Base-by-base conservation (phyloP, 53 echinoderm and acorn worm species). In the Zoroaster sp. region DNA sequence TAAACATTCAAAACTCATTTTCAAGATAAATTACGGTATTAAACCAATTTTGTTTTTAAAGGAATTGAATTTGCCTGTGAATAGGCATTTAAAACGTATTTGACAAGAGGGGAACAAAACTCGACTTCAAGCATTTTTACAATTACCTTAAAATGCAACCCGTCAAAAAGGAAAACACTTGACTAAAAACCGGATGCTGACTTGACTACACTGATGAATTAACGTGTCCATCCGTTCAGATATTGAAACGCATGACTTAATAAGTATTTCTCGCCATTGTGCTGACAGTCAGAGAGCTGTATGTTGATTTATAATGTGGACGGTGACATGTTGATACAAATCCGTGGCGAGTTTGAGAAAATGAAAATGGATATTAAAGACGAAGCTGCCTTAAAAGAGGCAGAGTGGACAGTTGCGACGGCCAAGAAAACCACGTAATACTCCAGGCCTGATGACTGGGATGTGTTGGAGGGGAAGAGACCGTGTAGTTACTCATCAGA, bases 351-450 rank as follows among this genome's bases (percentile, higher is more conserved):
- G 63, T 59, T 59, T 21, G 23, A 59, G 63, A 59, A 78, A 78
- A 78, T 78, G 78, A 78, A 78, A 78, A 78, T 78, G 55, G 78
- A 78, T 54, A 78, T 78, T 78, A 78, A 78, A 59, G 35, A 78
- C 55, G 51, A 33, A 36, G 23, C 6, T 55, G 63, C 63, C 52
- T 54, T 3, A 39, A 10, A 37, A 32, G 36, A 11, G 10, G 30
- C 11, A 20, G 25, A 78, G 77, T 8, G 78, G 63, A 11, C 8
- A 59, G 63, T 59, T n/a, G n/a, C n/a, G n/a, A n/a, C n/a, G n/a
- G n/a, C n/a, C n/a, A n/a, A n/a, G n/a, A n/a, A n/a, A n/a, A n/a
- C n/a, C n/a, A n/a, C n/a, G n/a, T n/a, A n/a, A n/a, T n/a, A n/a
- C n/a, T n/a, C n/a, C n/a, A n/a, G n/a, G n/a, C n/a, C n/a, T n/a